Conservation (phyloP, 35 echinoderm and acorn worm genomes). For the Lytechinus variegatus region DNA sequence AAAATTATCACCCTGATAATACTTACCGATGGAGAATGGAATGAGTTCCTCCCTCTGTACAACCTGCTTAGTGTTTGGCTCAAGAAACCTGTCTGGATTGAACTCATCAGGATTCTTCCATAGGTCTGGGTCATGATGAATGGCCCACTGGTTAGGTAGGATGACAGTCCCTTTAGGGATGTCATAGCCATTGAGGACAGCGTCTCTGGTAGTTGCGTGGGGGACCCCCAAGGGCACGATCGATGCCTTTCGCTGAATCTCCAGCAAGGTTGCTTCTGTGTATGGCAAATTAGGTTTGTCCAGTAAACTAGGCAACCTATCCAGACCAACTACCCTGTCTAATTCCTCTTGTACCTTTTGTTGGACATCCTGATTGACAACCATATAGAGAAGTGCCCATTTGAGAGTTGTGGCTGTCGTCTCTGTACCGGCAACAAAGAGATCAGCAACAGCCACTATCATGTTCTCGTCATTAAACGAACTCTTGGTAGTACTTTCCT, state of each 20-base stretch:
- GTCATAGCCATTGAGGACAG: constrained; percentile 45
- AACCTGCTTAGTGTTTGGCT: background rate
- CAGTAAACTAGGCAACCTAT: constrained; percentile 22
- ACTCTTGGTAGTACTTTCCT: background rate
- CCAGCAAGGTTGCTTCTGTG: constrained; percentile 70
- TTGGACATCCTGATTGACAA: constrained; percentile 45
- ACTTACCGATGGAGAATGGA: constrained; percentile 55
- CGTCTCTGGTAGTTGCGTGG: constrained; percentile 22
- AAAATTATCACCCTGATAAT: no score
- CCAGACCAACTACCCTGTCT: constrained; percentile 41
- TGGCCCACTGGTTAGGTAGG: constrained; percentile 52
- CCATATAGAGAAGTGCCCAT: constrained; percentile 56
- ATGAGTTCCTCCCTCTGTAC: constrained; percentile 40
- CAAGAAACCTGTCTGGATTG: constrained; percentile 50
- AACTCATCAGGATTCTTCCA: constrained; percentile 58
- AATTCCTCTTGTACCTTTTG: constrained; percentile 67
- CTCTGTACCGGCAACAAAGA: constrained; percentile 62
- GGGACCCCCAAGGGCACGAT: constrained; percentile 57
- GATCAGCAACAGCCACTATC: background rate
- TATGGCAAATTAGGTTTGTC: constrained; percentile 55
- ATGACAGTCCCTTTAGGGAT: constrained; percentile 53
- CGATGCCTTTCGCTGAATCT: constrained; percentile 53
- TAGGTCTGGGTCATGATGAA: constrained; percentile 47
- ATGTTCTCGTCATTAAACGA: constrained; percentile 10
- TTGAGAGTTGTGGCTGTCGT: constrained; percentile 61